These are phyloP conservation scores for Nycticebus coucang DNA, from an alignment of 2,113 vertebrate genomes.

Conservation along the genomic window DNA sequence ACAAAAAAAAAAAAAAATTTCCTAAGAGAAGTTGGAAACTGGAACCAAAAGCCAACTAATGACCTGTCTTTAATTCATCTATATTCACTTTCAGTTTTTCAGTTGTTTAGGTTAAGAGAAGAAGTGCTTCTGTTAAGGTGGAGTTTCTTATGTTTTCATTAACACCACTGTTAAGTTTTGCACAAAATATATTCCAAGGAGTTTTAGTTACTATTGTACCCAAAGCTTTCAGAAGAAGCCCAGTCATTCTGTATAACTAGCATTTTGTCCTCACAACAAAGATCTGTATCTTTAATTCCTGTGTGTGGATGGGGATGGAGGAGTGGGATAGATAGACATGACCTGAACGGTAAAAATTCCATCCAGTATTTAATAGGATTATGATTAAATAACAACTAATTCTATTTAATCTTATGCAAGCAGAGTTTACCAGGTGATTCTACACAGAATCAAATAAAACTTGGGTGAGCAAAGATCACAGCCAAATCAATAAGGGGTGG, in stretches of 20 bases:
- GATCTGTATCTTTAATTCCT: background rate
- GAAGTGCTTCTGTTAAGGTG: background rate
- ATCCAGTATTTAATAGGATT: background rate
- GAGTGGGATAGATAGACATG: background rate
- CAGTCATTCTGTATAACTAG: background rate
- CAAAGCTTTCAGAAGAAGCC: background rate
- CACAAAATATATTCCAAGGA: background rate
- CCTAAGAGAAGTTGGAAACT: background rate
- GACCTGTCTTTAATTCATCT: background rate
- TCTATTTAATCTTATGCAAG: background rate
- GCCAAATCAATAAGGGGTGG: background rate
- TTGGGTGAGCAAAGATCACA: conserved; percentile 17
- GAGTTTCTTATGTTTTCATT: background rate
- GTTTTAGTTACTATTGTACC: background rate
- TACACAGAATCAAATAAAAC: background rate
- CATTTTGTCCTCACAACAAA: conserved; percentile 12
- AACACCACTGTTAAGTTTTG: background rate
- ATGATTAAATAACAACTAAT: background rate
- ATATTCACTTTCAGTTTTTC: background rate
- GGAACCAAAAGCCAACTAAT: background rate
- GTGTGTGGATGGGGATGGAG: background rate
- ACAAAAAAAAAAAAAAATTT: background rate
- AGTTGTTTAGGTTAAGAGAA: background rate
- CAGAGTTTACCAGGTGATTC: background rate
- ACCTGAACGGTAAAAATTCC: background rate